phyloP scores from a whole-genome alignment of 2,113 vertebrate species.

The Orcinus orca region DNA sequence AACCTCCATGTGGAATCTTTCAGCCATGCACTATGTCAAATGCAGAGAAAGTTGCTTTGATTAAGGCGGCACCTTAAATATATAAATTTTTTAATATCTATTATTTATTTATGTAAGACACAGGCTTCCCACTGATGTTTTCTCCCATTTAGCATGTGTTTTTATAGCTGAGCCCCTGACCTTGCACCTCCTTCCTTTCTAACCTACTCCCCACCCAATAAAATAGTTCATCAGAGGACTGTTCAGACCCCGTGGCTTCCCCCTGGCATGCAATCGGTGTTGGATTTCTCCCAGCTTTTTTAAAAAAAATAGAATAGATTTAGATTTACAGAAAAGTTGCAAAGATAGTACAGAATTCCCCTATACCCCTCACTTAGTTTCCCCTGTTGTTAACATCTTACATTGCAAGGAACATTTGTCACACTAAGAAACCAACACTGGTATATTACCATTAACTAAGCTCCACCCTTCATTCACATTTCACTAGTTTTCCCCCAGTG shows the following conservation, averaged over 20 bases:
- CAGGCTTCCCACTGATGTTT: constrained; percentile 10
- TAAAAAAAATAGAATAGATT: background rate
- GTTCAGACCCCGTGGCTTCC: background rate
- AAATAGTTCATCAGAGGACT: background rate
- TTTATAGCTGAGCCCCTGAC: constrained; percentile 40
- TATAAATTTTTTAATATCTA: background rate
- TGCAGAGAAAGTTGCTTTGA: background rate
- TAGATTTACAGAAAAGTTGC: background rate
- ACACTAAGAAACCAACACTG: background rate
- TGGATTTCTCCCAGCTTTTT: background rate
- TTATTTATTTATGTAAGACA: constrained; percentile 46
- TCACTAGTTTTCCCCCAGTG: background rate
- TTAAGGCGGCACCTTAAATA: background rate
- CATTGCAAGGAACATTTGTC: background rate
- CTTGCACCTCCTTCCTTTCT: constrained; percentile 1
- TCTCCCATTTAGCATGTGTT: background rate
- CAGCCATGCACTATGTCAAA: background rate
- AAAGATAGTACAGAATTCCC: background rate
- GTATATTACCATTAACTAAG: background rate
- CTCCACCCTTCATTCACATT: background rate
- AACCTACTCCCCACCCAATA: background rate
- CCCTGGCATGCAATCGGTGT: background rate
- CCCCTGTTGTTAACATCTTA: background rate
- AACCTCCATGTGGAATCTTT: background rate
- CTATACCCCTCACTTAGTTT: background rate